A percentile compares a stretch with the other conserved stretches of the same genome.
Evolutionary conservation across 1,140 invertebrate genomes (phyloP).

Genomic region (Drosophila obscura): DNA sequence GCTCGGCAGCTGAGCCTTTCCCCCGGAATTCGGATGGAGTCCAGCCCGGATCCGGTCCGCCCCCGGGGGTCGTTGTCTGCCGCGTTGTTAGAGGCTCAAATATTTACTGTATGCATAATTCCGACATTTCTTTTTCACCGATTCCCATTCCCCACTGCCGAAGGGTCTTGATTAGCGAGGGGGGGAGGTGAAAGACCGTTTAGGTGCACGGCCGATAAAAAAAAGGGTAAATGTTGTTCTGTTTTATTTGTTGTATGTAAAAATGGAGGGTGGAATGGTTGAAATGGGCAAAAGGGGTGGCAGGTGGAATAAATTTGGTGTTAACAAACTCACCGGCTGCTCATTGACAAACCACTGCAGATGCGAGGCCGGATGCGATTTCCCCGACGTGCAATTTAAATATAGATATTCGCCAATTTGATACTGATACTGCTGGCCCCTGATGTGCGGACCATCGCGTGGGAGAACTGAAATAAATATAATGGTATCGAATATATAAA

Average conservation of each 20-base stretch:
- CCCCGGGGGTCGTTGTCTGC: slow-evolving; percentile 49
- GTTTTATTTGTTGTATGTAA: slow-evolving; percentile 23
- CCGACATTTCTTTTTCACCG: slow-evolving; percentile 50
- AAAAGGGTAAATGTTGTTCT: slow-evolving; percentile 31
- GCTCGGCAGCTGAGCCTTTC: slow-evolving; percentile 42
- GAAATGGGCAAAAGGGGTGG: slow-evolving; percentile 14
- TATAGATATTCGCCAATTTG: slow-evolving; percentile 91
- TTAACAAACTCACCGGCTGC: slow-evolving; percentile 87
- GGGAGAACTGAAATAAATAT: slow-evolving; percentile 87
- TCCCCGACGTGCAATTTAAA: slow-evolving; percentile 93
- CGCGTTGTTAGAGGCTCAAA: slow-evolving; percentile 74
- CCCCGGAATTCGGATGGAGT: not conserved
- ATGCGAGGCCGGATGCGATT: slow-evolving; percentile 90
- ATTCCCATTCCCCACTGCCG: not conserved
- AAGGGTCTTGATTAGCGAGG: slow-evolving; percentile 54
- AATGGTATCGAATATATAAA: not conserved
- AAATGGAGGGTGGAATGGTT: not conserved
- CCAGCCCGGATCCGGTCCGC: not conserved
- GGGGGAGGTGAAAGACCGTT: slow-evolving; percentile 39
- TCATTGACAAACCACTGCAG: slow-evolving; percentile 93
- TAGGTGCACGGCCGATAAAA: slow-evolving; percentile 12
- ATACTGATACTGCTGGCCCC: slow-evolving; percentile 90
- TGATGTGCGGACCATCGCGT: slow-evolving; percentile 90
- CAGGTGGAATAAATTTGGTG: slow-evolving; percentile 19
- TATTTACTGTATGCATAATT: slow-evolving; percentile 82